Base-by-base conservation (phyloP, 2,888 invertebrate genomes). In the Meteorus cinctellus region DNA sequence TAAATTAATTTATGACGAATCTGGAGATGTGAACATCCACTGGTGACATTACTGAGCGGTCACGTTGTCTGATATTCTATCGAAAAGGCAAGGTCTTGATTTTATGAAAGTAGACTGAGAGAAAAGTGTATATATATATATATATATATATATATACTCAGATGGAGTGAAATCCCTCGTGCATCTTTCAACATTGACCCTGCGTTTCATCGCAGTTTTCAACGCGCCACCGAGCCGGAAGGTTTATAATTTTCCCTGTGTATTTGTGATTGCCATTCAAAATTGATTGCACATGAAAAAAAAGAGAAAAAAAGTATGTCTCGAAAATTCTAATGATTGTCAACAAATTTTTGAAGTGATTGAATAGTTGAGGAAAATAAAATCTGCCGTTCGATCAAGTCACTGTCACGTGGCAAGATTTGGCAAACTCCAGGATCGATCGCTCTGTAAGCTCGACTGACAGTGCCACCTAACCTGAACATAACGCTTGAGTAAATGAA, bases 371-470 rank as follows among this genome's bases (percentile, higher is more conserved):
- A 24, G 31, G 6, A 70, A 14, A 70, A 62, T 14, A 71, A n/a
- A 19, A 55, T 55, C 31, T 72, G 19, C 16, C 4, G 16, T 70
- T 41, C 60, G 72, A 63, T 63, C 31, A 45, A 45, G 29, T n/a
- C 45, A 19, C 31, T 72, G 63, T 72, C 72, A 72, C 72, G 72
- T 72, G 72, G 63, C 62, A 16, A 14, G 45, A 72, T 24, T 72
- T 72, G 63, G 72, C 48, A 72, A 45, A 45, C 51, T 34, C 14
- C 14, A 36, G 29, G 48, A 29, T 72, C 69, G 55, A 55, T 19
- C 55, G 19, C 6, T 24, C n/a, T 55, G 5, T 19, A 8, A 55
- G 19, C 19, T 4, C 19, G 55, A 55, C 55, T 65, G 65, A 65
- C 34, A 34, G 65, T 65, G 34, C 34, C 19, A 65, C 65, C 65